Evolutionary conservation across 1,140 invertebrate genomes (phyloP).

Genomic region (Cepaea nemoralis): DNA sequence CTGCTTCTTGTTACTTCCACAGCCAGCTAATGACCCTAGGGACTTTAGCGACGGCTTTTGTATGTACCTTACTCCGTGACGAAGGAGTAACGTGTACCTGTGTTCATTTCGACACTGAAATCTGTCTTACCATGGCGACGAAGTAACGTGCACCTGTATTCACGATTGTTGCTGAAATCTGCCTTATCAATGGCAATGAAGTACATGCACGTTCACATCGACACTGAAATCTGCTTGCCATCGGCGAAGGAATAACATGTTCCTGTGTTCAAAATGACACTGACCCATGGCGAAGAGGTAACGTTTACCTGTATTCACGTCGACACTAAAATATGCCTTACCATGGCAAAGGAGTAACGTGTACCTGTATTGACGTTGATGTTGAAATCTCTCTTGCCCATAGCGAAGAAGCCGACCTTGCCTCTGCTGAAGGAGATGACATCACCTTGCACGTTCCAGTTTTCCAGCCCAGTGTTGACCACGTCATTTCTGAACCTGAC

Average conservation of each 20-base stretch:
- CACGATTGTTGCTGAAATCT: no score
- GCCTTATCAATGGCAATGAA: no score
- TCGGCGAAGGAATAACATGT: no score
- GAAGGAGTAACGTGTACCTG: constrained; percentile 74
- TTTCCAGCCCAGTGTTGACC: background rate
- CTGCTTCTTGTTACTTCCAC: no score
- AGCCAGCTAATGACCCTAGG: no score
- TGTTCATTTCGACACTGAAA: constrained; percentile 5
- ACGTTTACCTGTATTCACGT: constrained; percentile 69
- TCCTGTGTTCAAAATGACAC: no score
- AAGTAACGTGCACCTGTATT: no score
- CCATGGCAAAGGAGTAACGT: constrained; percentile 64
- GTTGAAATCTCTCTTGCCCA: constrained; percentile 52
- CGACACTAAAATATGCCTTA: constrained; percentile 35
- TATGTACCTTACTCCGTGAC: no score
- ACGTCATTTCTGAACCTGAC: constrained; percentile 20
- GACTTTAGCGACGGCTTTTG: no score
- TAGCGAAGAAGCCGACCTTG: constrained; percentile 61
- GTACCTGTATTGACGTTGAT: constrained; percentile 70
- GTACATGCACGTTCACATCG: no score
- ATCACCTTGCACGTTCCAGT: constrained; percentile 5
- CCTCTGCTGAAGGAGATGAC: constrained; percentile 7
- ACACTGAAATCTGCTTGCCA: no score
- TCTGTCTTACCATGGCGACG: constrained; percentile 61
- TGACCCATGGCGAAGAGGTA: no score